phyloP scores from a whole-genome alignment of 2,113 vertebrate genomes.

The Pelvicachromis taeniatus region DNA sequence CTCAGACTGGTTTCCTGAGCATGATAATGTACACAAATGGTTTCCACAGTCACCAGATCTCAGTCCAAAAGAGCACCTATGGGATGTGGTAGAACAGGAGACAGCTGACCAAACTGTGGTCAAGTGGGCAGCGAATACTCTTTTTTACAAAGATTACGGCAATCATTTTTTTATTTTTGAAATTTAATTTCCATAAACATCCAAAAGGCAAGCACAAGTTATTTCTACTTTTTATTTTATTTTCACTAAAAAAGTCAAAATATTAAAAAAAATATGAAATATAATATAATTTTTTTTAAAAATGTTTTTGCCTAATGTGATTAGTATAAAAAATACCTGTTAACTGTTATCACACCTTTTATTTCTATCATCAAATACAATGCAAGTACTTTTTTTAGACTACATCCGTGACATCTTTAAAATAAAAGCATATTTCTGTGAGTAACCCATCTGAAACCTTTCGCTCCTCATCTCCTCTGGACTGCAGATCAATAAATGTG shows the following conservation, averaged over 20 bases:
- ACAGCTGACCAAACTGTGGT: neutral
- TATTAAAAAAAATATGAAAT: too few species aligned
- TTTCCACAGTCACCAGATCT: neutral
- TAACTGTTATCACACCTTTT: neutral
- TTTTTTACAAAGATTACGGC: neutral
- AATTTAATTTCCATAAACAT: neutral
- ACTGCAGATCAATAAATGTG: slow-evolving; percentile 45
- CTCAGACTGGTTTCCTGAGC: too few species aligned
- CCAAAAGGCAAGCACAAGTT: neutral
- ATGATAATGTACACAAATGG: neutral
- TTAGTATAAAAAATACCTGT: neutral
- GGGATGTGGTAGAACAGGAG: neutral
- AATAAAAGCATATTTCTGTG: neutral
- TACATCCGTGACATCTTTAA: neutral
- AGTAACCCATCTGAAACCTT: neutral
- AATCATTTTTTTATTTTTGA: neutral
- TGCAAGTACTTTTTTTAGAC: neutral
- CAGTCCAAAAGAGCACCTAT: neutral
- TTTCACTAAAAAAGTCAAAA: neutral
- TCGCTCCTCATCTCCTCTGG: neutral
- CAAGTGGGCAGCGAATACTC: neutral
- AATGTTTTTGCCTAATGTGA: neutral
- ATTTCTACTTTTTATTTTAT: neutral
- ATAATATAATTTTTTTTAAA: too few species aligned
- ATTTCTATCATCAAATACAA: neutral